Evolutionary conservation across 2,797 vertebrate genomes (phyloP).

Genomic region (Arrhamphus sclerolepis): DNA sequence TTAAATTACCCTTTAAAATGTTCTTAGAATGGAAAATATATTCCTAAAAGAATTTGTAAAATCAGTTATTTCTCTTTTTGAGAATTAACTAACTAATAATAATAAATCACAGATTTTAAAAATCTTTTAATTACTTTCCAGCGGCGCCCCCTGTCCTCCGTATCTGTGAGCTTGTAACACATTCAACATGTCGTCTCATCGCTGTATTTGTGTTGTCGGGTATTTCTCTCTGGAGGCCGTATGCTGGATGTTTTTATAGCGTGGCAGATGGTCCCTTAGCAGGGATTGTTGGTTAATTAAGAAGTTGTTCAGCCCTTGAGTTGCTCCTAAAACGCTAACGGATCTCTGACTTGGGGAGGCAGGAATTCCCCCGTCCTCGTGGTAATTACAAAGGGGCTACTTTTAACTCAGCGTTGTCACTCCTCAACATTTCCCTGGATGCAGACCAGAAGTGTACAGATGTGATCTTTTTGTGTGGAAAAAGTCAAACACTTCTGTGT

Average conservation of each 20-base stretch:
- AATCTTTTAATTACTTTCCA: too few relatives aligned
- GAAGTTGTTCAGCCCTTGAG: constrained; percentile 71
- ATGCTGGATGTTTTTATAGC: constrained; percentile 62
- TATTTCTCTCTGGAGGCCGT: constrained; percentile 35
- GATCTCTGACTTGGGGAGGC: constrained; percentile 53
- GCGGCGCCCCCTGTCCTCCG: too few relatives aligned
- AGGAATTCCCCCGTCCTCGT: constrained; percentile 73
- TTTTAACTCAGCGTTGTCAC: constrained; percentile 66
- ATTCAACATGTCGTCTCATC: not conserved
- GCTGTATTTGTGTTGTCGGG: constrained; percentile 29
- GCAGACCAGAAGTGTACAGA: constrained; percentile 35
- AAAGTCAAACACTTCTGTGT: too few relatives aligned
- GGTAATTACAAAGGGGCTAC: constrained; percentile 72
- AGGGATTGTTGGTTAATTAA: constrained; percentile 77
- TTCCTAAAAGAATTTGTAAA: too few relatives aligned
- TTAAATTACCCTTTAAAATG: too few relatives aligned
- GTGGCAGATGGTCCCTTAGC: constrained; percentile 73
- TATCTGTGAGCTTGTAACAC: too few relatives aligned
- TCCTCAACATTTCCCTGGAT: constrained; percentile 54
- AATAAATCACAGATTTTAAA: too few relatives aligned
- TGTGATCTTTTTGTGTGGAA: not conserved
- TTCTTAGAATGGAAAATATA: too few relatives aligned
- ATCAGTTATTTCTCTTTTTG: too few relatives aligned
- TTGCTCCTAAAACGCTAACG: constrained; percentile 57
- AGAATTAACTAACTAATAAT: too few relatives aligned